These are phyloP conservation scores for Muntiacus reevesi DNA, from an alignment of 2,113 vertebrate genomes.

Conservation along the genomic window DNA sequence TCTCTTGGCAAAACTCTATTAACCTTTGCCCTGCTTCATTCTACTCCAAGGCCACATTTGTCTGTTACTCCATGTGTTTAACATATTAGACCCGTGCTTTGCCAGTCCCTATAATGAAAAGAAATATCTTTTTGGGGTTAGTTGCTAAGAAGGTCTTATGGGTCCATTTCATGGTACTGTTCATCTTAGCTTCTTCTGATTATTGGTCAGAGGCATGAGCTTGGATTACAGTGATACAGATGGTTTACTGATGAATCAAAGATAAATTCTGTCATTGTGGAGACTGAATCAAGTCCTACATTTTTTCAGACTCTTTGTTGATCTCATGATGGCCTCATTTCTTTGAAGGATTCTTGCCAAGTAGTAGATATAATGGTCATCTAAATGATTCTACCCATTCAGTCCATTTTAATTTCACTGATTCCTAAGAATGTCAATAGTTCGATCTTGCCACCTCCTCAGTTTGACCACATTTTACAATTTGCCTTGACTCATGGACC, in stretches of 20 bases:
- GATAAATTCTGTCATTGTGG: neutral
- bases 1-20: neutral
- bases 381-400: no score
- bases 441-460: neutral
- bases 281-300: neutral
- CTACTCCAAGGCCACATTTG: neutral
- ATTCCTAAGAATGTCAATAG: accelerated
- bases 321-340: neutral
- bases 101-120: neutral
- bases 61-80: neutral
- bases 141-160: neutral
- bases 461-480: neutral
- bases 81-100: no score
- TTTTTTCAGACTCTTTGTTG: neutral
- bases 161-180: no score
- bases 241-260: neutral
- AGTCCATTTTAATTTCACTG: neutral
- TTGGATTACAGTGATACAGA: neutral
- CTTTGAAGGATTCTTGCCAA: neutral
- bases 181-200: neutral
- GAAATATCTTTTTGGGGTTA: neutral
- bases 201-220: neutral
- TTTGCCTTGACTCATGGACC: neutral
- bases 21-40: neutral
- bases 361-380: neutral